phyloP scores from a whole-genome alignment of 92 coral and sea anemone species.

The Umimayanthus kanabou region DNA sequence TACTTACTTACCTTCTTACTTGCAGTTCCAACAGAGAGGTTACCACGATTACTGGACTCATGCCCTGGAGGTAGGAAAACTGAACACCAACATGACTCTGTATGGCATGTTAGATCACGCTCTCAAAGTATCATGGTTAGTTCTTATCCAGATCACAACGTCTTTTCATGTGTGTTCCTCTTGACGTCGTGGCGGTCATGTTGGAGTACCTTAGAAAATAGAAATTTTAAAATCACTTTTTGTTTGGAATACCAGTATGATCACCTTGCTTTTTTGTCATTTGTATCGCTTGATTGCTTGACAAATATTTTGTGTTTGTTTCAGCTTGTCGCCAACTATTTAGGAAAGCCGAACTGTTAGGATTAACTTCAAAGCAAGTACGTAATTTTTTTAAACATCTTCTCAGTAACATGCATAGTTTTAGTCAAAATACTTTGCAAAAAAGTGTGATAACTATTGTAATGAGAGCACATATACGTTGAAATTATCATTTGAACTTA shows the following conservation, averaged over 20 bases:
- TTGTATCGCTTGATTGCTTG: not conserved
- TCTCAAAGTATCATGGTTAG: too few species aligned
- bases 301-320: constrained; percentile 3
- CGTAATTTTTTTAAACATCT: not conserved
- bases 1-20: not conserved
- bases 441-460: not conserved
- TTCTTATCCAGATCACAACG: too few species aligned
- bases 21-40: constrained; percentile 88
- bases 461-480: not conserved
- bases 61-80: constrained; percentile 89
- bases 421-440: not conserved
- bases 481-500: not conserved
- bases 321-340: constrained; percentile 93
- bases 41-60: constrained; percentile 78
- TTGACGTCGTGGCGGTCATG: not conserved
- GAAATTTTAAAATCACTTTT: not conserved
- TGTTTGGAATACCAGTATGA: too few species aligned
- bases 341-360: constrained; percentile 92
- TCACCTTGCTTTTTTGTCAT: too few species aligned
- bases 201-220: not conserved
- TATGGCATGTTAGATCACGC: too few species aligned
- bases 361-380: constrained; percentile 86
- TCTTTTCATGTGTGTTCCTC: too few species aligned
- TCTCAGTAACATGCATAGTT: not conserved
- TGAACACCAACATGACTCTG: not conserved